Evolutionary conservation across 2,888 invertebrate species (phyloP).

Genomic region (Copidosoma aretas): DNA sequence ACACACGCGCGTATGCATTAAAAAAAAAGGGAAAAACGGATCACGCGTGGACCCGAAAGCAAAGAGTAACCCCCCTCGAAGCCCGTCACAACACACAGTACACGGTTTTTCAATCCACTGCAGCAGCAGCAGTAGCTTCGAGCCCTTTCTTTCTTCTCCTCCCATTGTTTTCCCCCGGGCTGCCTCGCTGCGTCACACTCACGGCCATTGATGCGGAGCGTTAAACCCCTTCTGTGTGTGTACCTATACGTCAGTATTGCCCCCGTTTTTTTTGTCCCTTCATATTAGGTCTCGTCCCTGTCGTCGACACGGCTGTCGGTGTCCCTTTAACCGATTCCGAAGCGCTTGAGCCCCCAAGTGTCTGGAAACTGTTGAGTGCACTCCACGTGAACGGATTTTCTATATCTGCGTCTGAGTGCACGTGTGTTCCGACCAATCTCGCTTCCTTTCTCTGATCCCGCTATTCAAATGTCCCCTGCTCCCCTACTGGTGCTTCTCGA

Average conservation of each 20-base stretch:
- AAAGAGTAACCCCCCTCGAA: neutral
- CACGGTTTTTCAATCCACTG: slow-evolving; percentile 44
- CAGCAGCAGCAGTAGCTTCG: neutral
- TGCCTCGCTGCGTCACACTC: neutral
- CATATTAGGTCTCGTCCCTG: slow-evolving; percentile 7
- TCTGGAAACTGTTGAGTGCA: slow-evolving; percentile 34
- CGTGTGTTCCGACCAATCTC: neutral
- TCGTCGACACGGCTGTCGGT: slow-evolving; percentile 1
- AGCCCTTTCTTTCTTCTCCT: neutral
- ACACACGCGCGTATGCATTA: slow-evolving; percentile 2
- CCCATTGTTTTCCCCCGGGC: slow-evolving; percentile 7
- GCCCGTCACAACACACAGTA: slow-evolving; percentile 37
- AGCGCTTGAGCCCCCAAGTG: slow-evolving; percentile 28
- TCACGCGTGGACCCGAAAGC: neutral
- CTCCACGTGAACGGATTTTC: slow-evolving; percentile 29
- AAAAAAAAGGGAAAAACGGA: slow-evolving; percentile 5
- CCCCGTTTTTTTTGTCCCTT: slow-evolving; percentile 10
- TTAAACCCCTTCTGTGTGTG: neutral
- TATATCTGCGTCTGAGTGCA: neutral
- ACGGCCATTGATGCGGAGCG: neutral
- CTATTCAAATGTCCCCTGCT: no score
- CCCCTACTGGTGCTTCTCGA: slow-evolving; percentile 1
- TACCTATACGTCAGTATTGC: slow-evolving; percentile 30
- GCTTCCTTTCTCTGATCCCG: neutral
- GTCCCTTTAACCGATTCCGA: slow-evolving; percentile 11